These are phyloP conservation scores for Cinclus mexicanus DNA, from an alignment of 2,113 vertebrate species.

Conservation along the genomic window DNA sequence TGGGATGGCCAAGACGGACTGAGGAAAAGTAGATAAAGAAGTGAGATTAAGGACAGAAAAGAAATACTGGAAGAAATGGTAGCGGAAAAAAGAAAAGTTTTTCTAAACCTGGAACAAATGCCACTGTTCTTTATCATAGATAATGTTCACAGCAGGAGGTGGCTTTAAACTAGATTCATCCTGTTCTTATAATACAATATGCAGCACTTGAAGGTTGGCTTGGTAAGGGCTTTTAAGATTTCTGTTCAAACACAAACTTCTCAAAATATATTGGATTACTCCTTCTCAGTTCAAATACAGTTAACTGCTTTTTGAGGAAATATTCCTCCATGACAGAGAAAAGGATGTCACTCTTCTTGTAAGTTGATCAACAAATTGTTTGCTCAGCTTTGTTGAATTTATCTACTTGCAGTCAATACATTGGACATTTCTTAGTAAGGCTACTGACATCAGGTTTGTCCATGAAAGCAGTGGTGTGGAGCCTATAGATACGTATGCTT, in stretches of 20 bases:
- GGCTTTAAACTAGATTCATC: neutral
- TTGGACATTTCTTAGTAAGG: neutral
- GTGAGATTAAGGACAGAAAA: neutral
- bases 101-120: neutral
- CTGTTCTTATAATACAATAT: neutral
- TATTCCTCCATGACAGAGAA: neutral
- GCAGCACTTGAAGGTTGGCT: neutral
- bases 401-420: neutral
- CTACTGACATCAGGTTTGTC: neutral
- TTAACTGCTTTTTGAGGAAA: neutral
- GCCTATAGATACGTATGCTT: neutral
- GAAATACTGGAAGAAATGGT: neutral
- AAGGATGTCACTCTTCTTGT: neutral
- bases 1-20: neutral
- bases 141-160: neutral
- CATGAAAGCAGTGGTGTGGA: neutral
- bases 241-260: neutral
- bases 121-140: neutral
- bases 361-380: neutral
- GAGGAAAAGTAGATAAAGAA: neutral
- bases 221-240: neutral
- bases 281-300: neutral
- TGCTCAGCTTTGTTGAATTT: constrained; percentile 21
- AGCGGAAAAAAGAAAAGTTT: neutral
- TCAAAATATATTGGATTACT: neutral